Evolutionary conservation across 2,113 vertebrate species (phyloP).

Genomic region (Halichoerus grypus): DNA sequence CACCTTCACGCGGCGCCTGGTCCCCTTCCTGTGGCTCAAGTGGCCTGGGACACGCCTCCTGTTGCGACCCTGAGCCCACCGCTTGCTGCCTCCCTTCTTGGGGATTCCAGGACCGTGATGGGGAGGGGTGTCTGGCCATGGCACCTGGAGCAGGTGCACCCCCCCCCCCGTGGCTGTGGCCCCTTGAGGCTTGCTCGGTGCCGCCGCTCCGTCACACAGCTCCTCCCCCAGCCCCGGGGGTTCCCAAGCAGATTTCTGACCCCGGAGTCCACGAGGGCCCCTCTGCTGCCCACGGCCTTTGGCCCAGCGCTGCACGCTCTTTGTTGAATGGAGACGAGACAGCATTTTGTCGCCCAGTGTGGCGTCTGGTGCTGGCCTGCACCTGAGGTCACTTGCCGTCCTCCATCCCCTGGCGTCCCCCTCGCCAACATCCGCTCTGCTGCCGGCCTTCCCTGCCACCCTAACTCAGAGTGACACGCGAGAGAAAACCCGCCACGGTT

Average conservation of each 20-base stretch:
- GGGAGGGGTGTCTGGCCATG: not conserved
- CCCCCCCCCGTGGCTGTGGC: not conserved
- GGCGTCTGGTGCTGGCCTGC: not conserved
- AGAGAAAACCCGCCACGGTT: not conserved
- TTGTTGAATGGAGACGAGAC: not conserved
- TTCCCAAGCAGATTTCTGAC: not conserved
- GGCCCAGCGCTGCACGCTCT: not conserved
- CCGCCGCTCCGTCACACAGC: not conserved
- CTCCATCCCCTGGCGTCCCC: not conserved
- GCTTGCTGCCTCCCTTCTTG: not conserved
- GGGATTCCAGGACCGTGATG: not conserved
- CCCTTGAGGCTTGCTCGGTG: not conserved
- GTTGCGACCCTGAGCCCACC: slow-evolving; percentile 69
- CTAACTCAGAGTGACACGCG: not conserved
- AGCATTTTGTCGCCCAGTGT: not conserved
- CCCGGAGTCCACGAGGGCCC: not conserved
- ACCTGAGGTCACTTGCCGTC: not conserved
- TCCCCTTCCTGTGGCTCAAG: slow-evolving; percentile 84
- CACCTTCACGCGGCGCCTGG: slow-evolving; percentile 78
- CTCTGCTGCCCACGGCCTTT: not conserved
- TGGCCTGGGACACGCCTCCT: slow-evolving; percentile 75
- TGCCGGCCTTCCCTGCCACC: not conserved
- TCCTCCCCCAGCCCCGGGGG: not conserved
- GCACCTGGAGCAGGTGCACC: not conserved
- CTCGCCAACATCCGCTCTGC: not conserved